A percentile compares a stretch with the other conserved stretches of the same genome.
Conservation (phyloP, 2,797 vertebrate species). For the Apogon talboti region DNA sequence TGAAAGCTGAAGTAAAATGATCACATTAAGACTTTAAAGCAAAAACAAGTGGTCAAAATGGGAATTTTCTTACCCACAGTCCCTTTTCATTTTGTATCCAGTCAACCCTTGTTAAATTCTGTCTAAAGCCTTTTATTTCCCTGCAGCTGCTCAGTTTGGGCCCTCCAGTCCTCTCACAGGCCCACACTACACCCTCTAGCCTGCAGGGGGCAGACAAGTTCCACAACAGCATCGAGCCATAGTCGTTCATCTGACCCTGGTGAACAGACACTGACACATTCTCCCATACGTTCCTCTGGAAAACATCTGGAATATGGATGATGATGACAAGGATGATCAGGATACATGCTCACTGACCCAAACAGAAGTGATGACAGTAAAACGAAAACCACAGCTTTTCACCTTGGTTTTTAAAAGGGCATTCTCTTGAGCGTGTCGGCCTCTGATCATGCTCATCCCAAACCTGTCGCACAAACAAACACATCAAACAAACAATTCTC, state of each 20-base stretch:
- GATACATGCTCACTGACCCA: neutral
- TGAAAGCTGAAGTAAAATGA: too few relatives aligned
- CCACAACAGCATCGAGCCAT: conserved; percentile 71
- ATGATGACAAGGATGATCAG: neutral
- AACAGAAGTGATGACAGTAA: neutral
- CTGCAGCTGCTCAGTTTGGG: conserved; percentile 43
- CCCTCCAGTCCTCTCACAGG: conserved; percentile 76
- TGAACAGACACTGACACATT: conserved; percentile 70
- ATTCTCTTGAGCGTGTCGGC: conserved; percentile 47
- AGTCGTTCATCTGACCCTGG: conserved; percentile 34
- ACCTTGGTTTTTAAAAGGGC: conserved; percentile 77
- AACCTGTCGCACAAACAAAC: conserved; percentile 57
- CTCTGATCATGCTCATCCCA: conserved; percentile 53
- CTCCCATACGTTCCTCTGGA: conserved; percentile 55
- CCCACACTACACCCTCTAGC: conserved; percentile 79
- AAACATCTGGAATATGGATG: conserved; percentile 58
- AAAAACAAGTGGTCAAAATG: neutral
- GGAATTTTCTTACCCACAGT: conserved; percentile 71
- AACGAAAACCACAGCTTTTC: conserved; percentile 9
- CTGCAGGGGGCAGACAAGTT: conserved; percentile 85
- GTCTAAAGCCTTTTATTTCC: conserved; percentile 55
- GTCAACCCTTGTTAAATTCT: conserved; percentile 15
- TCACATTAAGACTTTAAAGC: neutral
- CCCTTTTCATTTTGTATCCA: conserved; percentile 72
- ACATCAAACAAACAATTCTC: neutral